These are phyloP conservation scores for Panonychus citri DNA, from an alignment of 1,140 invertebrate species.

Conservation along the genomic window DNA sequence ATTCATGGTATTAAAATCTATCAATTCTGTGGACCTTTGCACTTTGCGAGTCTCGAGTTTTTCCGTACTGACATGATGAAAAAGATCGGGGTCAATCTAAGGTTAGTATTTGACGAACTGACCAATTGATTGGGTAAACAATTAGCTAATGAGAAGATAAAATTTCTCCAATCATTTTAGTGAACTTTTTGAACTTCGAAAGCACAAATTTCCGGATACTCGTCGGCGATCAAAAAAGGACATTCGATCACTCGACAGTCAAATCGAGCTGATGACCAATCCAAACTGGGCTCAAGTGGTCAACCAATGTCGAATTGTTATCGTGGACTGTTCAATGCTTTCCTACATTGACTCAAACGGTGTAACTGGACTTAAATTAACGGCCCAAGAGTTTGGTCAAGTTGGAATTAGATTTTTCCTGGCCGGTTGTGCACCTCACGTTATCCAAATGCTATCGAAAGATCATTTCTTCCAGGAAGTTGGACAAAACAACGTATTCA, in stretches of 20 bases:
- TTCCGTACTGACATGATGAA: slow-evolving; percentile 25
- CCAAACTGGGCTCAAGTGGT: neutral
- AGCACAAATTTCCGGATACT: neutral
- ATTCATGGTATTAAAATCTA: slow-evolving; percentile 26
- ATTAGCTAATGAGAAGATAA: neutral
- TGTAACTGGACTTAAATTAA: slow-evolving; percentile 7
- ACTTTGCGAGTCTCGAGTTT: slow-evolving; percentile 19
- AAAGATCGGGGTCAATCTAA: slow-evolving; percentile 25
- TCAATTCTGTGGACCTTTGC: slow-evolving; percentile 24
- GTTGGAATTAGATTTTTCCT: neutral
- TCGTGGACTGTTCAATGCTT: slow-evolving; percentile 15
- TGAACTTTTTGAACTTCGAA: neutral
- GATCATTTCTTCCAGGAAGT: neutral
- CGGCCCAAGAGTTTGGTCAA: neutral
- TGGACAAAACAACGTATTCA: neutral
- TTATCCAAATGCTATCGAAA: neutral
- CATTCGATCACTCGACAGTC: neutral
- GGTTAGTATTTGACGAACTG: neutral
- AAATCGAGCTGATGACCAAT: neutral
- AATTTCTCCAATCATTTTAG: neutral
- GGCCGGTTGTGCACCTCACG: neutral
- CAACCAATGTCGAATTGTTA: neutral
- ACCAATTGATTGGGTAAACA: slow-evolving; percentile 3
- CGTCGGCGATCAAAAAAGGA: neutral
- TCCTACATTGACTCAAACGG: slow-evolving; percentile 12